Evolutionary conservation across 2,113 vertebrate genomes (phyloP).

Genomic region (Cavia porcellus): DNA sequence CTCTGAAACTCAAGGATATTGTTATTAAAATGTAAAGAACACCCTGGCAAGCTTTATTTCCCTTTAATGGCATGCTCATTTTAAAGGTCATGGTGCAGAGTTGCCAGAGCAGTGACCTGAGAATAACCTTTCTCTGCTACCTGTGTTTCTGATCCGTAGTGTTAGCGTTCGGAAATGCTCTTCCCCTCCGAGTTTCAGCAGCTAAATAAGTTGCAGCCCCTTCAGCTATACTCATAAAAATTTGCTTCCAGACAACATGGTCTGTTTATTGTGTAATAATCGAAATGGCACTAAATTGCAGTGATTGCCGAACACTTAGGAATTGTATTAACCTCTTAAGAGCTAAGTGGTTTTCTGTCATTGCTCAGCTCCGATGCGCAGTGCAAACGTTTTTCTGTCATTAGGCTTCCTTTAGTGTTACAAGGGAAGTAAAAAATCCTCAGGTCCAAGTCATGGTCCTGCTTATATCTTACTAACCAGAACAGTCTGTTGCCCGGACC

Average conservation of each 20-base stretch:
- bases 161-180: conserved; percentile 87
- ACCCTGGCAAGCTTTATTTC: conserved; percentile 85
- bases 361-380: conserved; percentile 75
- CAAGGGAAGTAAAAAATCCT: conserved; percentile 63
- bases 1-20: conserved; percentile 71
- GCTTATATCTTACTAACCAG: background rate
- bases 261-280: conserved; percentile 95
- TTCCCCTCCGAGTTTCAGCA: conserved; percentile 88
- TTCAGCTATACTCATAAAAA: conserved; percentile 94
- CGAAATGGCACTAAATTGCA: conserved; percentile 93
- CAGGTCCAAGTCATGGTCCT: background rate
- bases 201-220: conserved; percentile 92
- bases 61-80: conserved; percentile 86
- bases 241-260: conserved; percentile 93
- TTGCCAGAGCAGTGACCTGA: conserved; percentile 88
- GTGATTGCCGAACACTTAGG: conserved; percentile 92
- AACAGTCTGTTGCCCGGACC: background rate
- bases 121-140: conserved; percentile 89
- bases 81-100: conserved; percentile 87
- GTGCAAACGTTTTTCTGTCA: conserved; percentile 76
- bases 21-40: conserved; percentile 84
- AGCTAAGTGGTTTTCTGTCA: conserved; percentile 85
- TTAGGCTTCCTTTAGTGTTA: conserved; percentile 70
- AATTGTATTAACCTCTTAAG: conserved; percentile 91
- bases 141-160: conserved; percentile 87